Percentiles rank a stretch among this genome's conserved stretches.
Evolutionary conservation across 2,113 vertebrate genomes (phyloP).

Genomic region (Cyprinodon variegatus): DNA sequence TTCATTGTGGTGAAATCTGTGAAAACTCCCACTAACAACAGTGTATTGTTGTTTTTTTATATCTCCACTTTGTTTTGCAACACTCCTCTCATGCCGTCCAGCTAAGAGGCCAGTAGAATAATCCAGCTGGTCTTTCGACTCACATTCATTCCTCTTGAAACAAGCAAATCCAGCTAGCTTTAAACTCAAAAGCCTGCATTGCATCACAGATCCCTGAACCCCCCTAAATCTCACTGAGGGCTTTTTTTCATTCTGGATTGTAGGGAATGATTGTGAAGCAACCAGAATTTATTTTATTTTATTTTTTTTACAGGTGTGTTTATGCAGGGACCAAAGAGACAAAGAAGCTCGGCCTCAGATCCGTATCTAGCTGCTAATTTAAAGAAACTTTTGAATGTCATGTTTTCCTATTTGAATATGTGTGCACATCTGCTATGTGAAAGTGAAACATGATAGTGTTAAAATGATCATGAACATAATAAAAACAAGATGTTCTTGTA

Average conservation of each 20-base stretch:
- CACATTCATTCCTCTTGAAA: constrained; percentile 43
- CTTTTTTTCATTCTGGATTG: constrained; percentile 16
- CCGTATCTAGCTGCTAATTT: not conserved
- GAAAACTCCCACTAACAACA: not conserved
- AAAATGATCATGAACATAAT: not conserved
- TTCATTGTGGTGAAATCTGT: not conserved
- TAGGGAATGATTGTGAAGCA: not conserved
- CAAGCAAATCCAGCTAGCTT: constrained; percentile 50
- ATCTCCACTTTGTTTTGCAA: constrained; percentile 22
- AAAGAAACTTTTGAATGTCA: not conserved
- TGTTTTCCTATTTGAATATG: not conserved
- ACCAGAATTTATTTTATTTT: not conserved
- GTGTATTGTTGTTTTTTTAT: not conserved
- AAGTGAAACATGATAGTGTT: not conserved
- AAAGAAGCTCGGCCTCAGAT: not conserved
- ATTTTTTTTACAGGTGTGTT: not conserved
- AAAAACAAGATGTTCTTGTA: not conserved
- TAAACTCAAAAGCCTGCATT: constrained; percentile 47
- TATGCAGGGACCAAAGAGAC: not conserved
- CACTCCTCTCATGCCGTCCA: constrained; percentile 4
- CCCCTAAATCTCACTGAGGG: constrained; percentile 21
- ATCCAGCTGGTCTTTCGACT: constrained; percentile 32
- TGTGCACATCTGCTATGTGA: not conserved
- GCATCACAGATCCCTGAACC: constrained; percentile 42
- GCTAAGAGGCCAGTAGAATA: constrained; percentile 34